Evolutionary conservation across 1,140 invertebrate genomes (phyloP), one percentile per base, ranked within the genome.

Genomic region (Trichomalopsis sarcophagae): DNA sequence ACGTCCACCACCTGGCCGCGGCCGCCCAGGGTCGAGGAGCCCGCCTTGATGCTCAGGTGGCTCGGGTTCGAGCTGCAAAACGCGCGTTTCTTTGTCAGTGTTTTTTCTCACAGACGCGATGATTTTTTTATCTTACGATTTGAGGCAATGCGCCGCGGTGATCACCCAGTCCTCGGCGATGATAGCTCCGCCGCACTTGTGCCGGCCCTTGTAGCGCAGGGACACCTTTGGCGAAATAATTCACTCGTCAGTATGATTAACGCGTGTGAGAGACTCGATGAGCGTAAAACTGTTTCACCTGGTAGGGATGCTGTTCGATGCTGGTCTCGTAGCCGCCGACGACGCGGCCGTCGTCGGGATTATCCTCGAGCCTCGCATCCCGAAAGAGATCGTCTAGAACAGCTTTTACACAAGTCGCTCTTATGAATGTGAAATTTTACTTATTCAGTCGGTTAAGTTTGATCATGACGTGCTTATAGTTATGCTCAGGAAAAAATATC

Each of bases 101-200:
- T 36, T 36, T 36, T 36, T 36, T 36, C 33, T 1, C 33, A 27
- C 27, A 27, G 27, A 1, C 27, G 27, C 27, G 27, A 27, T 27
- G 27, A 27, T 27, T 27, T 44, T 44, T 10, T 76, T 2, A 84
- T 68, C 80, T 88, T 87, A 93, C 91, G 91, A 87, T 86, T 89
- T 88, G 14, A 94, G 90, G 85, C 94, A 95, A 88, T 95, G 94
- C 78, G 92, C 94, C n/a, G 94, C 94, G 40, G 94, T 94, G 50
- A 95, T 30, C 47, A 93, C 90, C 91, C 91, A 94, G 47, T 92
- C 87, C 66, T 88, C 86, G 76, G 90, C 91, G 84, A 94, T 91
- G 82, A 95, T 90, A 21, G 93, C 91, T 23, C 92, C 94, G 36
- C 94, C 94, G 86, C 94, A 95, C 55, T 90, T 86, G 88, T 94